Evolutionary conservation across 1,140 invertebrate genomes (phyloP).

Genomic region (Metopolophium dirhodum): DNA sequence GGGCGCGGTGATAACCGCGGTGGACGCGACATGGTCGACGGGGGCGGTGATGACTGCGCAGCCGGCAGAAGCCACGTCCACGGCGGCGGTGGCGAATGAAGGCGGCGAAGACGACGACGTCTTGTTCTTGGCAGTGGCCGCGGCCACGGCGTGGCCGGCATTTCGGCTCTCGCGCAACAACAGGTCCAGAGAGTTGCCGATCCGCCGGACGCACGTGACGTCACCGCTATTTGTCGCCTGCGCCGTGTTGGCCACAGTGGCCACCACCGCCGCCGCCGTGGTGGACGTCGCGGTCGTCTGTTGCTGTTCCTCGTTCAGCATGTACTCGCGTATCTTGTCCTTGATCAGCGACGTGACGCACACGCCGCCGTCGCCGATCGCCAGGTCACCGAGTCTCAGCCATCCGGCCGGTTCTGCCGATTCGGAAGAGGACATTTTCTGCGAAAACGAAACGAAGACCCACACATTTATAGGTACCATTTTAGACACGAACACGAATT

Average conservation of each 20-base stretch:
- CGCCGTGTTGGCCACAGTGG: background rate
- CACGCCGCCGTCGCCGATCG: constrained; percentile 51
- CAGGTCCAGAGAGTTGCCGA: constrained; percentile 56
- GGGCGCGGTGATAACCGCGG: background rate
- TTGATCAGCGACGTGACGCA: constrained; percentile 59
- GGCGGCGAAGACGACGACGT: background rate
- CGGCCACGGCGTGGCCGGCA: constrained; percentile 40
- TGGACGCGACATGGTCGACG: background rate
- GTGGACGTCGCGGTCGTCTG: background rate
- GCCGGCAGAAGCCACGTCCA: background rate
- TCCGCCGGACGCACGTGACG: constrained; percentile 50
- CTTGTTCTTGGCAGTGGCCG: background rate
- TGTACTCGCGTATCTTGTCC: constrained; percentile 59
- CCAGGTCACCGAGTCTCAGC: constrained; percentile 41
- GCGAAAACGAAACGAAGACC: background rate
- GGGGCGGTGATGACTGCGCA: background rate
- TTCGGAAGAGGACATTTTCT: constrained; percentile 34
- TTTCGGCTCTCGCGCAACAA: constrained; percentile 53
- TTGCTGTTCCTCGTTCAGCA: constrained; percentile 55
- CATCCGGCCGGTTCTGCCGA: constrained; percentile 44
- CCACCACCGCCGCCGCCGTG: no score
- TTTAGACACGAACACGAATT: background rate
- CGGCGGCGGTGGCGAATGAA: background rate
- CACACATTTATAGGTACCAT: background rate
- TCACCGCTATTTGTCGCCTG: background rate